Base-by-base conservation (phyloP, 1,140 invertebrate species). In the Nautilus pompilius region DNA sequence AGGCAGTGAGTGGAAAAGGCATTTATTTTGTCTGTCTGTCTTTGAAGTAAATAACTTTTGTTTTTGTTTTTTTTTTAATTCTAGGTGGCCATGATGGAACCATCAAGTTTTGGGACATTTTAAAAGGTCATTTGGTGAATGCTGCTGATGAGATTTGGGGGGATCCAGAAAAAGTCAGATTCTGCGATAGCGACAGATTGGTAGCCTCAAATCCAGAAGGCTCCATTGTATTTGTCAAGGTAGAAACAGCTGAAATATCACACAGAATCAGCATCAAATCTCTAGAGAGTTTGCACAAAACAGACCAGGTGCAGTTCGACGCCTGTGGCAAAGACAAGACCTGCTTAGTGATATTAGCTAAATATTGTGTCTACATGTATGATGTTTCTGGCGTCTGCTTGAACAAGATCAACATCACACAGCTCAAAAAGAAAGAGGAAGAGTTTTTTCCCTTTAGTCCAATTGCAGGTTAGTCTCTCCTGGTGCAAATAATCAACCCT, bases 91-190 rank as follows among this genome's bases (percentile, higher is more conserved):
- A 54, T 15, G 66, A 67, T 36, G 48, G 51, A 13, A 60, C 55
- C 4, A 56, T 74, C 15, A 66, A 63, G 58, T 59, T 69, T 8
- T 66, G 66, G 62, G 62, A 66, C 53, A 34, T 70, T 0, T 34
- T 2, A 10, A 46, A 65, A 48, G 69, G 72, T 13, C 63, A 66
- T 46, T 53, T 63, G n/a, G 34, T 68, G 10, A 58, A 61, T 17
- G 61, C 56, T 10, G 66, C 62, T 34, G 69, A 70, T 53, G 62
- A 56, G 24, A 34, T 68, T 0, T 64, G 59, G n/a, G 28, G 48
- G 32, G 66, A 73, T 34, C 67, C 63, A 0, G 58, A 60, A 20
- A 54, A 66, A 5, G 63, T 71, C 17, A 58, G 24, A 17, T 66
- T 69, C 30, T 67, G 63, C 15, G 55, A 61, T 32, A 60, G 70